Percentiles rank a stretch among this genome's conserved stretches.
phyloP scores from a whole-genome alignment of 1,140 invertebrate species.

The Holotrichia oblita region DNA sequence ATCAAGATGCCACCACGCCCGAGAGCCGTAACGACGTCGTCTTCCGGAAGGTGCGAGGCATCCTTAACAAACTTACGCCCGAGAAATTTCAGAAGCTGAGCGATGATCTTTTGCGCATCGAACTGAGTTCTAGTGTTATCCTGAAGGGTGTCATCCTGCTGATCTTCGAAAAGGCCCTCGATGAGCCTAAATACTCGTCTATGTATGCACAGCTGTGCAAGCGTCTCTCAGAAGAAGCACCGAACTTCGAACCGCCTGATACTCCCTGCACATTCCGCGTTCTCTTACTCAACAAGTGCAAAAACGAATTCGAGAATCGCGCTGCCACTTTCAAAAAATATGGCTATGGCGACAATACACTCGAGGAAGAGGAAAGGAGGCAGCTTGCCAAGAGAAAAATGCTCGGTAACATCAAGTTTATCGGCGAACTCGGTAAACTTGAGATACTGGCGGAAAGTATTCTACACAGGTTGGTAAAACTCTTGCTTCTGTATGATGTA shows the following conservation, averaged over 20 bases:
- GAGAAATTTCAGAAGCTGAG: constrained; percentile 99
- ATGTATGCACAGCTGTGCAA: constrained; percentile 99
- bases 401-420: constrained; percentile 98
- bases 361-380: constrained; percentile 91
- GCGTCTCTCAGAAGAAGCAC: constrained; percentile 95
- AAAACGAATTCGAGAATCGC: constrained; percentile 91
- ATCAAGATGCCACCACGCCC: constrained; percentile 85
- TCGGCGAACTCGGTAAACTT: constrained; percentile 96
- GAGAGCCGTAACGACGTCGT: constrained; percentile 92
- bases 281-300: constrained; percentile 92
- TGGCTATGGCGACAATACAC: constrained; percentile 72
- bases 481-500: background rate
- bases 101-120: constrained; percentile 94
- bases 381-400: constrained; percentile 94
- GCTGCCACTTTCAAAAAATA: constrained; percentile 71
- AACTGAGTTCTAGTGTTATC: constrained; percentile 92
- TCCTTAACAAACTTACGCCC: constrained; percentile 98
- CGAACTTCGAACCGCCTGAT: constrained; percentile 88
- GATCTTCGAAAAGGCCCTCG: constrained; percentile 99
- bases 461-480: constrained; percentile 72
- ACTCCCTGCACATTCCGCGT: constrained; percentile 86
- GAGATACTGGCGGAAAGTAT: constrained; percentile 93
- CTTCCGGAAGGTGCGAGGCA: constrained; percentile 77
- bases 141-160: constrained; percentile 94
- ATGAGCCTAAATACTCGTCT: constrained; percentile 99